A percentile compares a stretch with the other conserved stretches of the same genome.
phyloP scores from a whole-genome alignment of 1,140 invertebrate genomes.

The Matsumurasca onukii region DNA sequence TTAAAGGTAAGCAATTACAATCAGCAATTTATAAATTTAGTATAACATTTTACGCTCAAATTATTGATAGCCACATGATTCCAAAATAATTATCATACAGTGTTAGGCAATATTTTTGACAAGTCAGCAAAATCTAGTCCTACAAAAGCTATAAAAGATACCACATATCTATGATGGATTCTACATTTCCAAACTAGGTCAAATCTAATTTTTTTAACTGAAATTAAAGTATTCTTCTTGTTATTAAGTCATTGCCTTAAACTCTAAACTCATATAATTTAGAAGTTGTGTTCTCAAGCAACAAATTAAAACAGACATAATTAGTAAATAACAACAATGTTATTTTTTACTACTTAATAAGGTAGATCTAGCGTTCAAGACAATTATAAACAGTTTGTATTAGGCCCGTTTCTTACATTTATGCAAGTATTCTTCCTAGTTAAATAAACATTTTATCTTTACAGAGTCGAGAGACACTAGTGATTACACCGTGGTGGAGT shows the following conservation, averaged over 20 bases:
- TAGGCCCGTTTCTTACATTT: neutral
- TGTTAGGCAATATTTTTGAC: too few relatives aligned
- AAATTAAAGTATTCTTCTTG: conserved; percentile 32
- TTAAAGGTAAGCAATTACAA: conserved; percentile 61
- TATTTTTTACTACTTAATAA: neutral
- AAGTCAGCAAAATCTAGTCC: too few relatives aligned
- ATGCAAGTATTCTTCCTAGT: neutral
- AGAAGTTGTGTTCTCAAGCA: conserved; percentile 29
- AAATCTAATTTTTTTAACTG: too few relatives aligned
- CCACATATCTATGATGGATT: too few relatives aligned
- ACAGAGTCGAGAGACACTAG: neutral
- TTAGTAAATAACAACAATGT: neutral
- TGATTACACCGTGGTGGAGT: conserved; percentile 57
- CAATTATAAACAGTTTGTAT: neutral
- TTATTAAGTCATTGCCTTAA: conserved; percentile 29
- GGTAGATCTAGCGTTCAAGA: neutral
- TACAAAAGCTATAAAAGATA: too few relatives aligned
- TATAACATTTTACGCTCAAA: too few relatives aligned
- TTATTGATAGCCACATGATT: too few relatives aligned
- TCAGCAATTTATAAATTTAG: conserved; percentile 16
- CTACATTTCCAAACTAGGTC: too few relatives aligned
- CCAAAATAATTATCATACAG: too few relatives aligned
- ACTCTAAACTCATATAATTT: conserved; percentile 25
- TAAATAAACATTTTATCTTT: conserved; percentile 3
- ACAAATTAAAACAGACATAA: conserved; percentile 15